Percentiles rank a stretch among this genome's conserved stretches.
Evolutionary conservation across 2,797 vertebrate genomes (phyloP).

Genomic region (Staurois parvus): DNA sequence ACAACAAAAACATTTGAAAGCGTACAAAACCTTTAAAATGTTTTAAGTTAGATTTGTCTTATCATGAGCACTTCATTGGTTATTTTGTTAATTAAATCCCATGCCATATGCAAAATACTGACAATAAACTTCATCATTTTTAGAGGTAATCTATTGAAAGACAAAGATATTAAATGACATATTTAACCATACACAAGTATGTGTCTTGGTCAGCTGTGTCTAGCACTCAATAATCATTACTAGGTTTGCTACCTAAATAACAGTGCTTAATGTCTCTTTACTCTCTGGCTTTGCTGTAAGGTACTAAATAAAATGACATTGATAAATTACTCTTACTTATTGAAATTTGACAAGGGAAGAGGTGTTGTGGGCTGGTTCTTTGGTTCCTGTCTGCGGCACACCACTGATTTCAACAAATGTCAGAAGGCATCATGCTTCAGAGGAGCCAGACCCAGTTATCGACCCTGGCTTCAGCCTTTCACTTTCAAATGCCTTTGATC

Average conservation of each 20-base stretch:
- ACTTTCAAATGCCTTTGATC: conserved; percentile 58
- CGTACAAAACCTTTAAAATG: too few relatives aligned
- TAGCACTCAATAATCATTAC: background rate
- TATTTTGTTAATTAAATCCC: background rate
- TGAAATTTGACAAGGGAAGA: conserved; percentile 15
- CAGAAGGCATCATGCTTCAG: conserved; percentile 46
- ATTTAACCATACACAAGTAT: background rate
- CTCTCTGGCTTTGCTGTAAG: background rate
- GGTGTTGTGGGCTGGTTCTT: conserved; percentile 28
- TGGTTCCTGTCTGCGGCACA: conserved; percentile 38
- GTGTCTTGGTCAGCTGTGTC: background rate
- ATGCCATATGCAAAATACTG: background rate
- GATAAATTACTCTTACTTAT: background rate
- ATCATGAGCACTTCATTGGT: too few relatives aligned
- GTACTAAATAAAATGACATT: conserved; percentile 9
- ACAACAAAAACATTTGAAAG: too few relatives aligned
- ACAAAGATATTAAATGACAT: background rate
- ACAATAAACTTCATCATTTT: background rate
- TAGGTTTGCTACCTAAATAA: background rate
- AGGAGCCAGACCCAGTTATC: conserved; percentile 55
- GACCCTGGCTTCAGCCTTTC: conserved; percentile 50
- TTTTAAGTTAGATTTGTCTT: too few relatives aligned
- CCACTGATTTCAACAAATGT: conserved; percentile 46
- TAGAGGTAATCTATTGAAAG: background rate
- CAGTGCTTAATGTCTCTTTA: conserved; percentile 1